Percentiles rank a stretch among this genome's conserved stretches.
Conservation (phyloP, 2,888 invertebrate genomes). For the Drosophila emarginata region DNA sequence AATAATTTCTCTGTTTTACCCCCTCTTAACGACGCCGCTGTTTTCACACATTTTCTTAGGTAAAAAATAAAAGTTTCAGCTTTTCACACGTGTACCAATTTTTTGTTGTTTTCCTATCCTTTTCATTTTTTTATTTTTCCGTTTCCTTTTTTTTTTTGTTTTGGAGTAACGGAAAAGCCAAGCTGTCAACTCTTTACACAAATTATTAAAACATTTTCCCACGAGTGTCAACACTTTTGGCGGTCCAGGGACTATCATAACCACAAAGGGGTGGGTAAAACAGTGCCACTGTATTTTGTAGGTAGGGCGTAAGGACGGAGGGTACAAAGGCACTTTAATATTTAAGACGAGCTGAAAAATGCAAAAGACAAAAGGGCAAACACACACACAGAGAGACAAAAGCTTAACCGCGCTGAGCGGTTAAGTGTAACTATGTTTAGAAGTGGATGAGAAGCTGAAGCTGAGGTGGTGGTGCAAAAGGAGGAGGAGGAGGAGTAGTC, state of each 20-base stretch:
- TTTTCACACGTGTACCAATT: slow-evolving; percentile 49
- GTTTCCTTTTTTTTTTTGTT: neutral
- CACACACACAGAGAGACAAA: slow-evolving; percentile 34
- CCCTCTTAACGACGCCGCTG: neutral
- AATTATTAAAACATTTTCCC: slow-evolving; percentile 77
- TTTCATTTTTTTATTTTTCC: neutral
- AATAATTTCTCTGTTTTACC: too few relatives aligned
- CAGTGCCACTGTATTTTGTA: neutral
- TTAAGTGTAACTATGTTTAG: slow-evolving; percentile 50
- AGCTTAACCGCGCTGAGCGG: slow-evolving; percentile 40
- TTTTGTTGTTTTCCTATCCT: slow-evolving; percentile 8
- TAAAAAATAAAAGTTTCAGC: slow-evolving; percentile 57
- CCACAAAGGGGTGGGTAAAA: slow-evolving; percentile 26
- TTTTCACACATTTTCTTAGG: slow-evolving; percentile 16
- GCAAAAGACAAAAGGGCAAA: slow-evolving; percentile 59
- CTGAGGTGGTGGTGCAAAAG: slow-evolving; percentile 6
- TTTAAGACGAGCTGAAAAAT: slow-evolving; percentile 71
- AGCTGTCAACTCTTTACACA: slow-evolving; percentile 72
- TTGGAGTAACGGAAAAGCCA: slow-evolving; percentile 12
- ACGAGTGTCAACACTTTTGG: slow-evolving; percentile 72
- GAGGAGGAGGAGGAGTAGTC: neutral
- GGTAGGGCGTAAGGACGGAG: slow-evolving; percentile 9
- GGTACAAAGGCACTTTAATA: slow-evolving; percentile 58
- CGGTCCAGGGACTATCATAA: slow-evolving; percentile 36
- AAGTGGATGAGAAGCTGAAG: slow-evolving; percentile 4